Evolutionary conservation across 2,888 invertebrate species (phyloP).

Genomic region (Cyaniris semiargus): DNA sequence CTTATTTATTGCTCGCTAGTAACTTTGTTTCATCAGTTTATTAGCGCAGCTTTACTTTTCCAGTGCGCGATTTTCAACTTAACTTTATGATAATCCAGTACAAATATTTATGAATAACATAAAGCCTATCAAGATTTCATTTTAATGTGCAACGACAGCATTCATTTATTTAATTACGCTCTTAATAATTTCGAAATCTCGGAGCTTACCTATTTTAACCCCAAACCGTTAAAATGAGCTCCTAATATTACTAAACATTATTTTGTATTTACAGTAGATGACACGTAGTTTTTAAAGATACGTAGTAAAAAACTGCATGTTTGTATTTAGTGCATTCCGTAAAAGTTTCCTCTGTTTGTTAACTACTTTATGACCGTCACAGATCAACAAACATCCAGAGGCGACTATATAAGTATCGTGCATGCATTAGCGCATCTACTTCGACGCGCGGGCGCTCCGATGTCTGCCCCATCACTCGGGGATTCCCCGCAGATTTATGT

Average conservation of each 20-base stretch:
- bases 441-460: not conserved
- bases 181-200: not conserved
- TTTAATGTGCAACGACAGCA: not conserved
- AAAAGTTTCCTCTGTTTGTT: not conserved
- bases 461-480: not conserved
- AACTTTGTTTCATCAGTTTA: not conserved
- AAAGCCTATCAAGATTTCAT: not conserved
- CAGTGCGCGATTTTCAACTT: not conserved
- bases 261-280: not conserved
- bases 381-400: slow-evolving; percentile 11
- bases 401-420: not conserved
- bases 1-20: not conserved
- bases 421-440: not conserved
- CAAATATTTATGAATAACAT: not conserved
- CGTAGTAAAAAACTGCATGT: not conserved
- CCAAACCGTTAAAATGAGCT: not conserved
- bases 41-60: not conserved
- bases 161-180: not conserved
- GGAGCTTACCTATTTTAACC: not conserved
- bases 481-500: slow-evolving; percentile 12
- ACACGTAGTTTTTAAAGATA: not conserved
- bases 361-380: not conserved
- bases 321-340: not conserved
- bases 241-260: not conserved
- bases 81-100: not conserved